Evolutionary conservation across 2,888 invertebrate genomes (phyloP), one percentile per base, ranked within the genome.

Genomic region (Horisme vitalbata): DNA sequence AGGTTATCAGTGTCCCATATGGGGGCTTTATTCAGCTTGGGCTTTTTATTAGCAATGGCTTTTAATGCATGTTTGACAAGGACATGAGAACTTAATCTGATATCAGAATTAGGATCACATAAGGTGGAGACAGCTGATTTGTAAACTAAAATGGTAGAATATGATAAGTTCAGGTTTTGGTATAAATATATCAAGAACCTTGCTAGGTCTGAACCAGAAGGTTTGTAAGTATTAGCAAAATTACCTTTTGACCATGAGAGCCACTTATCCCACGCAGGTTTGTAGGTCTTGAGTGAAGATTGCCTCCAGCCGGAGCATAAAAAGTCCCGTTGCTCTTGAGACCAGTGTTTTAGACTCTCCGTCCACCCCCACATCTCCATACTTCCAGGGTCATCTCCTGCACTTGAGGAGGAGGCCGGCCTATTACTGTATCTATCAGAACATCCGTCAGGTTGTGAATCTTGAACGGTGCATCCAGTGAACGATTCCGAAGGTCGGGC

Each of bases 321-420:
- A 5, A 50, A 9, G 5, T 11, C 5, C 8, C 15, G 47, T 33
- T 55, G 39, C n/a, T 43, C 32, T 1, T 18, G 7, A 0, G 36
- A 24, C 52, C 55, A 55, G 18, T 37, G 10, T 7, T 1, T 11
- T 32, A 55, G 6, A n/a, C 14, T 8, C 9, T 32, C 9, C 7
- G 9, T 1, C 50, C 55, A 56, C 47, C 52, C 52, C 48, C 48
- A 55, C 46, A 47, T 45, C 13, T 45, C 55, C 54, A 56, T 7
- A 52, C 39, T 26, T 54, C 50, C 11, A 60, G 21, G 2, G 28
- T 26, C 43, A 60, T 32, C 7, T 48, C 43, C 2, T 23, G 3
- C 0, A 41, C 43, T 11, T 31, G 24, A 1, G 41, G 49, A 1
- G 57, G 56, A 2, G 54, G 52, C 7, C 13, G 33, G 0, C 38